A percentile compares a stretch with the other conserved stretches of the same genome.
Conservation (phyloP, 2,797 vertebrate genomes). For the Gymnopithys bicolor region DNA sequence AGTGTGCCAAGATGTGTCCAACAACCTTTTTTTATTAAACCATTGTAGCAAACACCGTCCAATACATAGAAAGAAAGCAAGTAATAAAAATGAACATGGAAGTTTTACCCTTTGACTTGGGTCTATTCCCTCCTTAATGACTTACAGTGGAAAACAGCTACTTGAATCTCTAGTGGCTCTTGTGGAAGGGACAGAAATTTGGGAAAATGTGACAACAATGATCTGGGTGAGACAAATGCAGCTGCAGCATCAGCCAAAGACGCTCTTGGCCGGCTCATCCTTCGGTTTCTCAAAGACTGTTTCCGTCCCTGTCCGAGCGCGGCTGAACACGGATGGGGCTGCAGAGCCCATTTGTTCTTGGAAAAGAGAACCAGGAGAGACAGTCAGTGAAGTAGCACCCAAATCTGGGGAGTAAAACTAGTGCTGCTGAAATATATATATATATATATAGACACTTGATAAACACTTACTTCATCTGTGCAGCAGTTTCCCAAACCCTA, state of each 20-base stretch:
- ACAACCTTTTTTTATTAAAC: conserved; percentile 40
- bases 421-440: neutral
- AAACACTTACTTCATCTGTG: neutral
- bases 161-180: neutral
- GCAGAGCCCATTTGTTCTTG: conserved; percentile 88
- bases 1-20: neutral
- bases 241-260: conserved; percentile 79
- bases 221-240: neutral
- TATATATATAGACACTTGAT: neutral
- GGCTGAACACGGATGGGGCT: conserved; percentile 92
- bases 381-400: neutral
- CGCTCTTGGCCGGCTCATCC: conserved; percentile 81
- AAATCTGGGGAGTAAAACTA: neutral
- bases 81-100: neutral
- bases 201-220: neutral
- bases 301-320: conserved; percentile 84
- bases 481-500: neutral
- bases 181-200: neutral
- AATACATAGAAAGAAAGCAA: neutral
- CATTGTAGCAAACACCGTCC: neutral
- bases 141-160: neutral
- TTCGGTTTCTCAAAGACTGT: conserved; percentile 85
- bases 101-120: neutral
- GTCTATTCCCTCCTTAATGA: neutral
- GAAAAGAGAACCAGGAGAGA: conserved; percentile 15